Evolutionary conservation across 1,140 invertebrate genomes (phyloP), one percentile per base, ranked within the genome.

Genomic region (Geopemphigus sp.): DNA sequence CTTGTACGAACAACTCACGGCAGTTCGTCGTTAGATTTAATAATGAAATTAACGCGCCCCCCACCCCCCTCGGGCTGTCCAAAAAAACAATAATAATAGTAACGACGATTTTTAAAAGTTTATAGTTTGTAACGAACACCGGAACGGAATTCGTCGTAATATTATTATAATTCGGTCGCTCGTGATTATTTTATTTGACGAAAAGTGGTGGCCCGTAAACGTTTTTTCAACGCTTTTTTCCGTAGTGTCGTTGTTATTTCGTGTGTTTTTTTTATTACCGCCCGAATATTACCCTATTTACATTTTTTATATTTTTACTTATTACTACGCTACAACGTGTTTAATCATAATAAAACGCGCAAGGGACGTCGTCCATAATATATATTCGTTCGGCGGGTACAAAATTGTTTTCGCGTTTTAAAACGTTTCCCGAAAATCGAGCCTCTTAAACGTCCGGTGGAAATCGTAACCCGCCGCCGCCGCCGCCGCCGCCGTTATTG

Each of bases 221-320:
- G 24, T 68, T 50, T 39, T 3, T 39, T 39, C 8, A 50, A 24
- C n/a, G n/a, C n/a, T n/a, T n/a, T n/a, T n/a, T n/a, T n/a, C n/a
- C n/a, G n/a, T n/a, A n/a, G n/a, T n/a, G n/a, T n/a, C n/a, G n/a
- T n/a, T n/a, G n/a, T n/a, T n/a, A n/a, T n/a, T n/a, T n/a, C n/a
- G n/a, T n/a, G n/a, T n/a, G n/a, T n/a, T 50, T 68, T 66, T 68
- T 68, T 68, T 68, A 68, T 47, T 68, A 68, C 39, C n/a, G 14
- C 47, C 47, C 17, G 45, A 68, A 68, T 50, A 68, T 50, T 50
- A 68, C 45, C 66, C 66, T 47, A 68, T 68, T 68, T 68, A 68
- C 6, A 68, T 68, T 68, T 68, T 68, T 68, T 68, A 68, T 68
- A 68, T 68, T 68, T 68, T 68, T 68, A 68, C 66, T 68, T 68